Conservation (phyloP, 1,140 invertebrate genomes). For the Sesamia nonagrioides region DNA sequence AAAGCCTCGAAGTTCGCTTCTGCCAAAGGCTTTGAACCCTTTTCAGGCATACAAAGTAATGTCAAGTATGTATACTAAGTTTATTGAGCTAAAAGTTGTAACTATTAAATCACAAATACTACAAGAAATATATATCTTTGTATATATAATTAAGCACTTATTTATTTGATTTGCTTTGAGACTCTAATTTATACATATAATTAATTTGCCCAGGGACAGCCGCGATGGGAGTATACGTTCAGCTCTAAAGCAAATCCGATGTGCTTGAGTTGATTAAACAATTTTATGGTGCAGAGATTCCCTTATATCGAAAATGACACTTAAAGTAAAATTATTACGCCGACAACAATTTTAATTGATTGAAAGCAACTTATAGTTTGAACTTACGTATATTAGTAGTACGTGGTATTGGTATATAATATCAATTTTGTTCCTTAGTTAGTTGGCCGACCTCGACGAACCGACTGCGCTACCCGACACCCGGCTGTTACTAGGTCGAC, state of each 20-base stretch:
- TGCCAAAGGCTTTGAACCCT: background rate
- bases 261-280: background rate
- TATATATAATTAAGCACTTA: slow-evolving; percentile 1
- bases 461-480: slow-evolving; percentile 69
- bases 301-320: slow-evolving; percentile 15
- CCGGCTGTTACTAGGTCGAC: slow-evolving; percentile 71
- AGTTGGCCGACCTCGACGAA: slow-evolving; percentile 62
- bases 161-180: slow-evolving; percentile 36
- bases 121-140: background rate
- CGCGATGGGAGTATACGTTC: background rate
- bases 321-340: slow-evolving; percentile 1
- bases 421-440: slow-evolving; percentile 73
- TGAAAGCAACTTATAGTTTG: slow-evolving; percentile 19
- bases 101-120: slow-evolving; percentile 33
- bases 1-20: background rate
- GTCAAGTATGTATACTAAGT: slow-evolving; percentile 7
- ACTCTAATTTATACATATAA: slow-evolving; percentile 32
- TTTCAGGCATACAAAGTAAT: background rate
- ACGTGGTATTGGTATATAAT: slow-evolving; percentile 49
- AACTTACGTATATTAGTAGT: background rate
- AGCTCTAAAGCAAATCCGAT: slow-evolving; percentile 27
- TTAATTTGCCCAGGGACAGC: slow-evolving; percentile 16
- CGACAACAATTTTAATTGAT: slow-evolving; percentile 2
- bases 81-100: slow-evolving; percentile 21
- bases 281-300: slow-evolving; percentile 15